Base-by-base conservation (phyloP, 1,140 invertebrate species). In the Hermetia illucens region DNA sequence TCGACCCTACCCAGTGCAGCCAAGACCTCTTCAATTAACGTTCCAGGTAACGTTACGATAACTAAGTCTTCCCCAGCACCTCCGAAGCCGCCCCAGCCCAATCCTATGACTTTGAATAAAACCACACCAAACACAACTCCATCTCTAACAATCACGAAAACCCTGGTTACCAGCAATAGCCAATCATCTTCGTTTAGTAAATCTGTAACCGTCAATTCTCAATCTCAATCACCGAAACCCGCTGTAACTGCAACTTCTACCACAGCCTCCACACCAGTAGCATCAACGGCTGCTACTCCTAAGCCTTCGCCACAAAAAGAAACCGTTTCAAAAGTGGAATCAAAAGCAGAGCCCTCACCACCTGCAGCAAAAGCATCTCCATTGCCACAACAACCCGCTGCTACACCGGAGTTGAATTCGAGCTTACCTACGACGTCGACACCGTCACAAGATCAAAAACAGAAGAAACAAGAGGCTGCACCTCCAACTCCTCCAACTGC, bases 181-280 rank as follows among this genome's bases (percentile, higher is more conserved):
- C n/a, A n/a, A n/a, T 30, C 15, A 27, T 9, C 9, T 9, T 9
- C 9, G 25, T 27, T 27, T 27, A 9, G n/a, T n/a, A 9, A 9
- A 27, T n/a, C 9, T 9, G 25, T 27, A 27, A 27, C 24, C 15
- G 36, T 24, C n/a, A 24, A 37, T 29, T 25, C 22, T 1, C 36
- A 37, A 18, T 38, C 35, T 18, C 41, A 38, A 33, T 38, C 38
- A 19, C 36, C 41, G 9, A 27, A 22, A 34, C 27, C 27, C 21
- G 30, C 21, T 4, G 34, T 15, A 4, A 36, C 22, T 25, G n/a
- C 24, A 33, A 19, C 35, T 21, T 22, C 36, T 16, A 21, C 31
- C 21, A 38, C n/a, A n/a, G n/a, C n/a, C n/a, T 15, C 19, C 34
- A 35, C 27, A 19, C 25, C 25, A 27, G 8, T 27, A 9, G 25